Percentiles rank a stretch among this genome's conserved stretches.
These are phyloP conservation scores for Morus bassanus DNA, from an alignment of 2,797 vertebrate species.

Conservation along the genomic window DNA sequence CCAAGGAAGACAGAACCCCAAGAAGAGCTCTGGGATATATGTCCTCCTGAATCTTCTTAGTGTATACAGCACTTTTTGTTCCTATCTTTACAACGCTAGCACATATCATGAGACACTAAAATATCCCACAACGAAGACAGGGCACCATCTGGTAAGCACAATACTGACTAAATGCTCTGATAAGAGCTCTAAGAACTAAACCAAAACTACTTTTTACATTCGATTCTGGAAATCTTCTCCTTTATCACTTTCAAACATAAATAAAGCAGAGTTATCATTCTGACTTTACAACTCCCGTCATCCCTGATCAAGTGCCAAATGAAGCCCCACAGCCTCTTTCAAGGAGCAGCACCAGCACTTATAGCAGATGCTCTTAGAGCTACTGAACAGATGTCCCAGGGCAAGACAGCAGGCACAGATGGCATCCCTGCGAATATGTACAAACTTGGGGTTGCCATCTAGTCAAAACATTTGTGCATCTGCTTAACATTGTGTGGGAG, in stretches of 20 bases:
- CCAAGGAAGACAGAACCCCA: fast-evolving
- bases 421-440: conserved; percentile 24
- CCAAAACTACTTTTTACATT: not conserved
- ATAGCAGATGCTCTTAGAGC: conserved; percentile 38
- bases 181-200: not conserved
- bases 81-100: not conserved
- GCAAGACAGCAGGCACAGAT: conserved; percentile 63
- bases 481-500: not conserved
- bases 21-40: not conserved
- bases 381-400: conserved; percentile 61
- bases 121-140: not conserved
- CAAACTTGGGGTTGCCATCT: conserved; percentile 50
- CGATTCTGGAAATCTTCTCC: not conserved
- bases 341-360: conserved; percentile 43
- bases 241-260: not conserved
- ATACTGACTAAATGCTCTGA: not conserved
- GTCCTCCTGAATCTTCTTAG: not conserved
- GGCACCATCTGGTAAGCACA: not conserved
- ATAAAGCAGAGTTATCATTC: conserved; percentile 1
- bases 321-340: conserved; percentile 37
- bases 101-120: not conserved
- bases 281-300: not conserved
- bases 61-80: not conserved
- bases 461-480: conserved; percentile 37
- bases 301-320: conserved; percentile 20